Conservation (phyloP, 2,888 invertebrate species). For the Chymomyza fuscimana region DNA sequence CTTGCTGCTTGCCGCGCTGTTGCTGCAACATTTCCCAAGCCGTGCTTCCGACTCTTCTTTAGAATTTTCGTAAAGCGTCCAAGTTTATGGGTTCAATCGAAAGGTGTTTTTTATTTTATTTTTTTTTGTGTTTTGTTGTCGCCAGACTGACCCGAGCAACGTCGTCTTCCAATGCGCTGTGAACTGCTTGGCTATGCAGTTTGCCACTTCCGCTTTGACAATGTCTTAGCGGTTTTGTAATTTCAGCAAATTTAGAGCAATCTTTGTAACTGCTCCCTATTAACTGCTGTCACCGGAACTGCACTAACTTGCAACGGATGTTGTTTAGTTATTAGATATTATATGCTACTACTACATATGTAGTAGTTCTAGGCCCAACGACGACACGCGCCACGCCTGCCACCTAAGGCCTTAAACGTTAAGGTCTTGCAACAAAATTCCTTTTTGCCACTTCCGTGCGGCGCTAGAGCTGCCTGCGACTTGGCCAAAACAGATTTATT, state of each 20-base stretch:
- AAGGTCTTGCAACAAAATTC: not conserved
- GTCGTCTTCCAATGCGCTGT: constrained; percentile 3
- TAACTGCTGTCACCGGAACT: constrained; percentile 9
- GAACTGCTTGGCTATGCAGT: constrained; percentile 3
- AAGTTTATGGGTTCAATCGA: not conserved
- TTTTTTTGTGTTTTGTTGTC: no score
- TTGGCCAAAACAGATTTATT: not conserved
- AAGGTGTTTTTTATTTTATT: not conserved
- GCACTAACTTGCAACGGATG: constrained; percentile 5
- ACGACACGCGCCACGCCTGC: constrained; percentile 3
- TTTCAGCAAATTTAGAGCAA: constrained; percentile 40
- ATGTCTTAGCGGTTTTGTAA: constrained; percentile 7
- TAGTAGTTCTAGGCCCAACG: not conserved
- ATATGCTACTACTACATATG: not conserved
- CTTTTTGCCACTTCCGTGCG: not conserved
- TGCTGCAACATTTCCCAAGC: constrained; percentile 18
- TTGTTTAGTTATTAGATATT: not conserved
- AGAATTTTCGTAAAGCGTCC: constrained; percentile 38
- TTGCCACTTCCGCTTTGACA: constrained; percentile 8
- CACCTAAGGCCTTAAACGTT: constrained; percentile 1
- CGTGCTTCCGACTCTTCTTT: constrained; percentile 58
- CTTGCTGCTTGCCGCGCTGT: not conserved
- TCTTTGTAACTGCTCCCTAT: constrained; percentile 44
- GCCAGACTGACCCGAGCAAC: not conserved
- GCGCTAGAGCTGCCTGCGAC: not conserved